Evolutionary conservation across 2,888 invertebrate genomes (phyloP), one percentile per base, ranked within the genome.

Genomic region (Drosophila stalkeri): DNA sequence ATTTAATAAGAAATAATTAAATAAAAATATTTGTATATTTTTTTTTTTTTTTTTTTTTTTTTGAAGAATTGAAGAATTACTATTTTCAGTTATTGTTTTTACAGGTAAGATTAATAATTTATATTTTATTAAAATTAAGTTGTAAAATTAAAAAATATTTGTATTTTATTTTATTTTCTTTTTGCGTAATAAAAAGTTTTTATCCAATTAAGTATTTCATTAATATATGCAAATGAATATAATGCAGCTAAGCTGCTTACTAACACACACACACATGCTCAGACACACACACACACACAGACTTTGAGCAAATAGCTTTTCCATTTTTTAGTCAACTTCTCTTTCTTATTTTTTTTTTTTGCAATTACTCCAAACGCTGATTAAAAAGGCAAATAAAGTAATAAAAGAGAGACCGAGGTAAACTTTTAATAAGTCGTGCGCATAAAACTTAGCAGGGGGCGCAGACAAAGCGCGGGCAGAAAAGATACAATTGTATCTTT

Each of bases 341-440:
- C 23, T 18, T 6, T 39, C 31, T 52, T 18, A 46, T 63, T 23
- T 18, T 18, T 6, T 39, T 37, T 52, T 18, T 54, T 63, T 43
- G 75, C 67, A 83, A 83, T 89, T 89, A 84, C 78, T 86, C 78
- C 81, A 63, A 73, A 68, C 31, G 57, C 87, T 89, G 75, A 84
- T 89, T 89, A 83, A 89, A 82, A 80, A 73, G 64, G 72, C 68
- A 84, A 77, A 84, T 81, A 75, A 86, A 89, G 64, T 67, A 66
- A 68, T 73, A 77, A 83, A 61, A 44, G 33, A 74, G 64, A 69
- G 65, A 77, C 67, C 51, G 57, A 55, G 66, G 70, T 67, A 72
- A 89, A 84, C 72, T 84, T 87, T 89, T 89, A 89, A 85, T 85
- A 87, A 86, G 87, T 78, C 70, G 64, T 74, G 64, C 75, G 55